These are phyloP conservation scores for Belgica antarctica DNA, from an alignment of 2,888 invertebrate genomes.

Conservation along the genomic window DNA sequence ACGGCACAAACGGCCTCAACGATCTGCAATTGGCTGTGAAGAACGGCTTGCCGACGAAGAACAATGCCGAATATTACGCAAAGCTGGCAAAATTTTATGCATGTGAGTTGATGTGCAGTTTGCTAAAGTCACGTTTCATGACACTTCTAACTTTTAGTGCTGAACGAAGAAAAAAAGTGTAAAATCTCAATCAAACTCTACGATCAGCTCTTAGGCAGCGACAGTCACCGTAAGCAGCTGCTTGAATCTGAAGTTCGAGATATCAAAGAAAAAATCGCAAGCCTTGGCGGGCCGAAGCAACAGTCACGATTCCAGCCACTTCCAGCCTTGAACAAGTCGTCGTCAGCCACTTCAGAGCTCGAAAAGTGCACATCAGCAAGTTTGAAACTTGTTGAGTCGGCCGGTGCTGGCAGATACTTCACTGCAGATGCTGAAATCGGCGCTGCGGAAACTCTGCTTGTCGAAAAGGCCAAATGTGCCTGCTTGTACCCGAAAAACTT, in stretches of 20 bases:
- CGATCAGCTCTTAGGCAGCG: slow-evolving; percentile 48
- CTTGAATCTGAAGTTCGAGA: slow-evolving; percentile 48
- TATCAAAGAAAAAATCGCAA: slow-evolving; percentile 45
- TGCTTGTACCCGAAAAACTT: slow-evolving; percentile 70
- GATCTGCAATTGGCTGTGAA: slow-evolving; percentile 68
- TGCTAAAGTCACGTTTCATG: neutral
- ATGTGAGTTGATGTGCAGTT: slow-evolving; percentile 48
- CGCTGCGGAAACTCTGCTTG: slow-evolving; percentile 70
- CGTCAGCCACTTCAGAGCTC: neutral
- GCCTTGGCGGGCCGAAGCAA: slow-evolving; percentile 30
- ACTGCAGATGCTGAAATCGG: slow-evolving; percentile 60
- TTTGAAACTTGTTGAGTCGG: slow-evolving; percentile 61
- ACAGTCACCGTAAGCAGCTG: slow-evolving; percentile 54
- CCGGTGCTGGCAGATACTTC: slow-evolving; percentile 67
- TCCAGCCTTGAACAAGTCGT: slow-evolving; percentile 47
- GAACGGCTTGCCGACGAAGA: slow-evolving; percentile 61
- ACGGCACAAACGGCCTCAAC: slow-evolving; percentile 62
- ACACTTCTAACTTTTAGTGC: slow-evolving; percentile 29
- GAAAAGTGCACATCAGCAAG: slow-evolving; percentile 55
- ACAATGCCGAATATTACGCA: slow-evolving; percentile 67
- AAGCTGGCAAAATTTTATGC: slow-evolving; percentile 68
- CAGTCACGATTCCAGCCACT: neutral
- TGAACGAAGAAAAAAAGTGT: slow-evolving; percentile 31
- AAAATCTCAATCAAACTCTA: slow-evolving; percentile 38
- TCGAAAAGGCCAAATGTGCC: slow-evolving; percentile 71